A percentile compares a stretch with the other conserved stretches of the same genome.
Conservation (phyloP, 2,113 vertebrate genomes). For the Bolborhynchus lineola region DNA sequence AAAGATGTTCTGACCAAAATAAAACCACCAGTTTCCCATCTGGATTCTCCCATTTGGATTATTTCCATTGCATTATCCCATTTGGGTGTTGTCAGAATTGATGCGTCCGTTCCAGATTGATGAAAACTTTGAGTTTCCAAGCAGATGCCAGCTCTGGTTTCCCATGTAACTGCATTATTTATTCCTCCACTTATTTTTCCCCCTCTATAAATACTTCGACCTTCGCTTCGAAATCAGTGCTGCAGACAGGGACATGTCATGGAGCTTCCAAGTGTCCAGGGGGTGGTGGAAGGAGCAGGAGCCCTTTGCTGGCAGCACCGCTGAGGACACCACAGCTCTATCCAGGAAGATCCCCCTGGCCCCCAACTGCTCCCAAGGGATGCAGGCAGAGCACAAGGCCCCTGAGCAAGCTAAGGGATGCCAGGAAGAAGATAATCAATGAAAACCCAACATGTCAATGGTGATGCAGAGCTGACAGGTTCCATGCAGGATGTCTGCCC, state of each 20-base stretch:
- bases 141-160: not conserved
- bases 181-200: not conserved
- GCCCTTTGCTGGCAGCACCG: not conserved
- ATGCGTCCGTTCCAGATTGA: not conserved
- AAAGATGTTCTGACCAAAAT: not conserved
- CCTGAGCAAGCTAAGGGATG: not conserved
- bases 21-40: not conserved
- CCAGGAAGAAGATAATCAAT: not conserved
- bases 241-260: not conserved
- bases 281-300: not conserved
- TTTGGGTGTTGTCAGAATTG: not conserved
- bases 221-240: not conserved
- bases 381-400: not conserved
- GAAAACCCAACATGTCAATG: not conserved
- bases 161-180: not conserved
- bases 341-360: not conserved
- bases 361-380: not conserved
- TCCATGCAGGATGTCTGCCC: not conserved
- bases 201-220: too few species aligned
- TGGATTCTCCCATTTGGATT: not conserved
- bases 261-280: not conserved
- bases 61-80: not conserved
- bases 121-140: not conserved
- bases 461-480: fast-evolving
- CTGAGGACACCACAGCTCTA: fast-evolving